Evolutionary conservation across 2,113 vertebrate genomes (phyloP).

Genomic region (Xyliphius kryptos): DNA sequence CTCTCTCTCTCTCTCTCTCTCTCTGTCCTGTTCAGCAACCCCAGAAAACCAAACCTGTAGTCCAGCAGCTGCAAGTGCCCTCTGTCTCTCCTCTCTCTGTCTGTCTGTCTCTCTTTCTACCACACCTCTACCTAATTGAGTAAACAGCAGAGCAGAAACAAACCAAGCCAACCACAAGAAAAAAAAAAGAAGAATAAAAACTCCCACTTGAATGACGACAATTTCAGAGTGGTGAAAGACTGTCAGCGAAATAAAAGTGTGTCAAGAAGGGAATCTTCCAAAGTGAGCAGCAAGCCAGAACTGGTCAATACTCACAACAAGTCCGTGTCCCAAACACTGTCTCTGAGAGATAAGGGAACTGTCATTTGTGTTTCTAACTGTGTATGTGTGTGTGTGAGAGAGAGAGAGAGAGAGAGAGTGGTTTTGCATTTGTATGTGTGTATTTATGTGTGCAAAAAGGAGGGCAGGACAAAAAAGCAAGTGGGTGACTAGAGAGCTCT

Average conservation of each 20-base stretch:
- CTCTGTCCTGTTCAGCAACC: too few relatives aligned
- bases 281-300: slow-evolving; percentile 27
- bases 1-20: too few relatives aligned
- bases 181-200: too few relatives aligned
- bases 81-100: slow-evolving; percentile 17
- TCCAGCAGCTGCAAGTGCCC: slow-evolving; percentile 29
- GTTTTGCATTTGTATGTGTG: slow-evolving; percentile 34
- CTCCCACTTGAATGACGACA: not conserved
- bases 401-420: slow-evolving; percentile 44
- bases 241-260: slow-evolving; percentile 12
- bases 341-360: slow-evolving; percentile 71
- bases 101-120: slow-evolving; percentile 21
- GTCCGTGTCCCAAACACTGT: slow-evolving; percentile 65
- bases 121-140: slow-evolving; percentile 30
- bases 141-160: slow-evolving; percentile 32
- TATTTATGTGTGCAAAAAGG: slow-evolving; percentile 33
- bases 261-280: too few relatives aligned
- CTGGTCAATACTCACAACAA: slow-evolving; percentile 57
- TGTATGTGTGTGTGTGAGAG: slow-evolving; percentile 31
- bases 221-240: too few relatives aligned
- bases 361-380: slow-evolving; percentile 47
- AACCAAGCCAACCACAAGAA: slow-evolving; percentile 18
- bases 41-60: too few relatives aligned
- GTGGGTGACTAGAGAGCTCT: slow-evolving; percentile 19
- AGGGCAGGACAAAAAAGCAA: slow-evolving; percentile 45